Conservation (phyloP, 2,797 vertebrate species). For the Spea hammondii region DNA sequence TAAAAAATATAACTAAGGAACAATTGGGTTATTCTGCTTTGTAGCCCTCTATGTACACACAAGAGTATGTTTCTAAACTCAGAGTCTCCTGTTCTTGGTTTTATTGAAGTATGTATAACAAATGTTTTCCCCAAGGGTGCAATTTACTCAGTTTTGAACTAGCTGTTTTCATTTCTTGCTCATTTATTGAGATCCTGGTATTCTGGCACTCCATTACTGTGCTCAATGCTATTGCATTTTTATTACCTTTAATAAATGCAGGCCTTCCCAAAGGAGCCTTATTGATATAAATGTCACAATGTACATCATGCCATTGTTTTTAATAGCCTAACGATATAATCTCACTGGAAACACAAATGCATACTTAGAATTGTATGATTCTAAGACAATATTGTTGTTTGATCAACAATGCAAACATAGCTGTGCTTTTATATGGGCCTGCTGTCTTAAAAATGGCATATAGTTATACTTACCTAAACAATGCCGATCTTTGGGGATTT, state of each 20-base stretch:
- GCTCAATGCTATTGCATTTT: slow-evolving; percentile 29
- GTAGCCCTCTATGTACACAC: slow-evolving; percentile 5
- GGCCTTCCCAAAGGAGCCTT: slow-evolving; percentile 2
- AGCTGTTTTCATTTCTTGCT: slow-evolving; percentile 7
- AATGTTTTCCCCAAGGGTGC: slow-evolving; percentile 19
- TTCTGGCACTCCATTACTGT: slow-evolving; percentile 25
- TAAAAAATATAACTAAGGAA: slow-evolving; percentile 14
- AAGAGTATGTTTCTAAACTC: slow-evolving; percentile 3
- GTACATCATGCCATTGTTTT: neutral
- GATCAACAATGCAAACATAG: too few species aligned
- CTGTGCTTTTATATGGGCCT: too few species aligned
- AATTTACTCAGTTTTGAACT: slow-evolving; percentile 12
- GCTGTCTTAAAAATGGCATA: too few species aligned
- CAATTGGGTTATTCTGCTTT: slow-evolving; percentile 19
- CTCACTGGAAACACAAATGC: too few species aligned
- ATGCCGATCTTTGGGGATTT: too few species aligned
- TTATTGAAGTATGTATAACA: slow-evolving; percentile 23
- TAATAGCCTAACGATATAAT: too few species aligned
- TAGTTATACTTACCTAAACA: too few species aligned
- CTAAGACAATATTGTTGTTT: too few species aligned
- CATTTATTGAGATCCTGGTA: slow-evolving; percentile 18
- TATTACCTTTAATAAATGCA: slow-evolving; percentile 22
- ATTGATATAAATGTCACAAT: slow-evolving; percentile 10
- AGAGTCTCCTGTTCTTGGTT: neutral
- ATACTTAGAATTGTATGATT: too few species aligned